Conservation (phyloP, 2,797 vertebrate genomes). For the Pelobates cultripes region DNA sequence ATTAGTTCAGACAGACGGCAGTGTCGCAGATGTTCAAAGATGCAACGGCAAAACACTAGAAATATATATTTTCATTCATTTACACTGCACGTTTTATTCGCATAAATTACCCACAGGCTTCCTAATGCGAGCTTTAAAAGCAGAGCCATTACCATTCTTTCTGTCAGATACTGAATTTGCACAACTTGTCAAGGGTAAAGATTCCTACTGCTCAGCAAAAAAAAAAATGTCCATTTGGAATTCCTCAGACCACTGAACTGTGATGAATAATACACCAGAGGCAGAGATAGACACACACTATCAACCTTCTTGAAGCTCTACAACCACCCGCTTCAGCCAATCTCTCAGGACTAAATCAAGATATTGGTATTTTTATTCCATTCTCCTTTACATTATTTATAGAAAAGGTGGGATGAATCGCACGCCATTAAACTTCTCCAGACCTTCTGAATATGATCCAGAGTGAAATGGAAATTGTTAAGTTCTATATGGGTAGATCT, state of each 20-base stretch:
- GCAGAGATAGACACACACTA: slow-evolving; percentile 8
- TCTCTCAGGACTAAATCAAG: no score
- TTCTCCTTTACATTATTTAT: no score
- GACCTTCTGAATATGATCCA: no score
- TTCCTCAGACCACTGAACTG: slow-evolving; percentile 32
- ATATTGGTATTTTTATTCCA: no score
- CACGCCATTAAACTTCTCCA: no score
- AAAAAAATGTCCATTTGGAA: slow-evolving; percentile 1
- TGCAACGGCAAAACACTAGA: background rate
- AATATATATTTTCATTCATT: background rate
- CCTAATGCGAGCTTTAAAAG: slow-evolving; percentile 7
- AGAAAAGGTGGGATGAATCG: no score
- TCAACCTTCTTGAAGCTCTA: background rate
- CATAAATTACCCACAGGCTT: background rate
- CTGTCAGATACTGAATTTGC: slow-evolving; percentile 17
- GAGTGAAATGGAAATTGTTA: no score
- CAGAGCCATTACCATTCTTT: background rate
- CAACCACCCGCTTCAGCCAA: no score
- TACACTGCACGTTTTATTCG: background rate
- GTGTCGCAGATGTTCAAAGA: background rate
- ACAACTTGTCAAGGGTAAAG: slow-evolving; percentile 33
- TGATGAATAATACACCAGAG: slow-evolving; percentile 13
- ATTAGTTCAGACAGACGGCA: background rate
- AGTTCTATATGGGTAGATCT: no score
- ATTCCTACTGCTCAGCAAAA: slow-evolving; percentile 39